phyloP scores from a whole-genome alignment of 2,888 invertebrate species.

The Eristalis arbustorum region DNA sequence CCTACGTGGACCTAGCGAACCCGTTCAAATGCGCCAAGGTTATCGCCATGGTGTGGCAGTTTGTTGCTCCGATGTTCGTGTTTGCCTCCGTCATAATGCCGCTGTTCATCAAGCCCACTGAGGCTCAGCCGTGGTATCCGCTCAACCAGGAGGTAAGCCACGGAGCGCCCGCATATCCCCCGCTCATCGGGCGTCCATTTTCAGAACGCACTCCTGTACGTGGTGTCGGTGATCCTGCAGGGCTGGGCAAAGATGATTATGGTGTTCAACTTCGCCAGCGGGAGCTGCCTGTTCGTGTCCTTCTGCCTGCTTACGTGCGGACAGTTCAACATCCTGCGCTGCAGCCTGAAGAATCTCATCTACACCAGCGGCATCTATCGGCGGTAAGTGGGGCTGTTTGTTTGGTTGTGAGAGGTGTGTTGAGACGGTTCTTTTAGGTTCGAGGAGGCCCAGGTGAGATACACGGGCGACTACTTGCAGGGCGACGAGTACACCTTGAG shows the following conservation, averaged over 20 bases:
- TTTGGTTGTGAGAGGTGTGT: background rate
- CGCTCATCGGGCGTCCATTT: background rate
- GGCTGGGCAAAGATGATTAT: background rate
- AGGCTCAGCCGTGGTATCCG: background rate
- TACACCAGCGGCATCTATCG: constrained; percentile 46
- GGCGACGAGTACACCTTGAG: background rate
- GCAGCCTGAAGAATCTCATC: constrained; percentile 53
- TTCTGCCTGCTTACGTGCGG: constrained; percentile 40
- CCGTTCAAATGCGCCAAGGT: background rate
- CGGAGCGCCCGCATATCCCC: background rate
- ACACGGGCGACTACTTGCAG: background rate
- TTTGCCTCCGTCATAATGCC: background rate
- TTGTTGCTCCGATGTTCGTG: background rate
- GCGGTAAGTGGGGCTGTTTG: background rate
- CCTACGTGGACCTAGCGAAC: background rate
- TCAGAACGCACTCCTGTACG: background rate
- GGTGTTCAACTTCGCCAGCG: background rate
- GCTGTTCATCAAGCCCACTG: background rate
- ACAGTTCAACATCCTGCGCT: constrained; percentile 51
- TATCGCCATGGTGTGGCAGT: background rate
- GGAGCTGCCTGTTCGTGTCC: background rate
- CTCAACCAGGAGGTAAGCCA: background rate
- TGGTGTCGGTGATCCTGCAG: background rate
- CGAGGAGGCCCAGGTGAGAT: background rate
- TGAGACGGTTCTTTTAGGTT: background rate